Evolutionary conservation across 2,888 invertebrate genomes (phyloP).

Genomic region (Eulithis testata): DNA sequence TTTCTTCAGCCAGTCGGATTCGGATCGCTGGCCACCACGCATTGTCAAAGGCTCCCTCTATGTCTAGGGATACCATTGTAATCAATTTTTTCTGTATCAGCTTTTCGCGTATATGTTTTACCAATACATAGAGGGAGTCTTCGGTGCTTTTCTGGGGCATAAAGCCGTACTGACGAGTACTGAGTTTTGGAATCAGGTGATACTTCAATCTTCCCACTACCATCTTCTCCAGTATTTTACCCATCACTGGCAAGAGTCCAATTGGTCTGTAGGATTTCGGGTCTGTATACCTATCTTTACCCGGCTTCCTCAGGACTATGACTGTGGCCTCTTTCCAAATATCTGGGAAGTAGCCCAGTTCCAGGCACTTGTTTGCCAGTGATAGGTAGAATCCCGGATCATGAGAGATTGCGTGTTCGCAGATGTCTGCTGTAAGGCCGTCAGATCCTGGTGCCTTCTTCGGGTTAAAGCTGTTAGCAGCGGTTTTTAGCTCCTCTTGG

Average conservation of each 20-base stretch:
- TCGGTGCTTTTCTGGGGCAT: constrained; percentile 21
- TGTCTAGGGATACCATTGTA: neutral
- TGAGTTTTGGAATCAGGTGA: constrained; percentile 11
- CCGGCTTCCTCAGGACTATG: constrained; percentile 3
- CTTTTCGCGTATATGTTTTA: neutral
- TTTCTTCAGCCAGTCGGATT: constrained; percentile 19
- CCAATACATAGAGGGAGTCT: constrained; percentile 10
- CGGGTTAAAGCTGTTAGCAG: constrained; percentile 24
- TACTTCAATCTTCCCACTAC: neutral
- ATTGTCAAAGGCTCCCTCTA: neutral
- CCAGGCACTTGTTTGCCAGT: constrained; percentile 6
- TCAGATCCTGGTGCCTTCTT: constrained; percentile 38
- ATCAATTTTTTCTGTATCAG: neutral
- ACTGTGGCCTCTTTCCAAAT: constrained; percentile 25
- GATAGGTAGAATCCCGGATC: neutral
- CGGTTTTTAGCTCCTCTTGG: constrained; percentile 17
- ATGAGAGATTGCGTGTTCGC: neutral
- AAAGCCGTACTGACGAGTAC: constrained; percentile 4
- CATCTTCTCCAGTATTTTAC: constrained; percentile 28
- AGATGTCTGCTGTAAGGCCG: constrained; percentile 10
- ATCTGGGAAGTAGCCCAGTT: neutral
- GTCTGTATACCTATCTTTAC: constrained; percentile 7
- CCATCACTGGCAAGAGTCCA: constrained; percentile 40
- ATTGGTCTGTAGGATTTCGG: constrained; percentile 42
- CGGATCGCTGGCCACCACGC: constrained; percentile 20